phyloP scores from a whole-genome alignment of 2,113 vertebrate species.

The Anoura caudifer region DNA sequence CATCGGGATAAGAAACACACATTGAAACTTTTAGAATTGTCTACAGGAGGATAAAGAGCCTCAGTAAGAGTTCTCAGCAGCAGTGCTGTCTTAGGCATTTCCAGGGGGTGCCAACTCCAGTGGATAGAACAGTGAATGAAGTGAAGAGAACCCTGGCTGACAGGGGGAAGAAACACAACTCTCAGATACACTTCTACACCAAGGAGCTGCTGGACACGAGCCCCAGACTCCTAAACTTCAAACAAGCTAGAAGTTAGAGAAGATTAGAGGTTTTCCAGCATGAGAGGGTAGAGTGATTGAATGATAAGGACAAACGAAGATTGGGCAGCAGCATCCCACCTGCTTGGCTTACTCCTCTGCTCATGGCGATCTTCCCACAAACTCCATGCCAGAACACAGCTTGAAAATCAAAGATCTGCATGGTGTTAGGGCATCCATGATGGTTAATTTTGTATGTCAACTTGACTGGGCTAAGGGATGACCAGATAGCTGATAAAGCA shows the following conservation, averaged over 20 bases:
- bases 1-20: neutral
- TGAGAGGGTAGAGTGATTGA: neutral
- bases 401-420: neutral
- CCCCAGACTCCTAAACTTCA: neutral
- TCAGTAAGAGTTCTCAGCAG: neutral
- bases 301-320: neutral
- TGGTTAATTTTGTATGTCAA: neutral
- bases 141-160: neutral
- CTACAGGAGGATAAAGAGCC: neutral
- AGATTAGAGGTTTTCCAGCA: neutral
- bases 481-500: neutral
- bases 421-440: neutral
- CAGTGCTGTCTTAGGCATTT: neutral
- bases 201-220: neutral
- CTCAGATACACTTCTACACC: neutral
- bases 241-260: neutral
- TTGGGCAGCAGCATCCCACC: neutral
- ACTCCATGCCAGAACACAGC: neutral
- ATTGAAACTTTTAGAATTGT: neutral
- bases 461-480: neutral
- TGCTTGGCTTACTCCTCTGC: neutral
- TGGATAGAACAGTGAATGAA: neutral
- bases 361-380: neutral
- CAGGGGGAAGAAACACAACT: neutral
- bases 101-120: neutral